A percentile compares a stretch with the other conserved stretches of the same genome.
These are phyloP conservation scores for Percopsis transmontana DNA, from an alignment of 2,113 vertebrate species.

Conservation along the genomic window DNA sequence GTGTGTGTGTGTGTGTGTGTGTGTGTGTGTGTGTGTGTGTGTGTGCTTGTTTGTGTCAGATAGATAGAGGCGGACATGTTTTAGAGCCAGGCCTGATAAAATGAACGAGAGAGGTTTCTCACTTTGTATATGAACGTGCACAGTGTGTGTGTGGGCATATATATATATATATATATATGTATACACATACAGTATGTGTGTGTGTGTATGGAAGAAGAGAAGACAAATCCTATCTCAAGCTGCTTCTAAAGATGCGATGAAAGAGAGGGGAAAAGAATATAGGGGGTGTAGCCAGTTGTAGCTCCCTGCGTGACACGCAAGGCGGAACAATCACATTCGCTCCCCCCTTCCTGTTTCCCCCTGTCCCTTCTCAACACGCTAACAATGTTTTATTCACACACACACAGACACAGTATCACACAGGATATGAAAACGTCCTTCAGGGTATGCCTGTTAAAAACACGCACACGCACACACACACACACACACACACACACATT, in stretches of 20 bases:
- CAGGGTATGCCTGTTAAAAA: conserved; percentile 3
- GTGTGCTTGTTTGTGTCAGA: conserved; percentile 51
- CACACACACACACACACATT: conserved; percentile 2
- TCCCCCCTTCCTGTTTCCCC: conserved; percentile 30
- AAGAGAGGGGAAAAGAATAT: conserved; percentile 64
- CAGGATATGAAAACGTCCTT: conserved; percentile 31
- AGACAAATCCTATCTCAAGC: conserved; percentile 73
- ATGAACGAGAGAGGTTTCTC: conserved; percentile 39
- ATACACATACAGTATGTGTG: background rate
- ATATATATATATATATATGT: background rate
- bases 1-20: conserved; percentile 14
- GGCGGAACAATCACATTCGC: conserved; percentile 74
- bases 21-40: background rate
- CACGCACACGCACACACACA: background rate
- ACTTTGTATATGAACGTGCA: conserved; percentile 3
- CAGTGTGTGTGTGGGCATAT: conserved; percentile 11
- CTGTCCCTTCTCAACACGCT: conserved; percentile 26
- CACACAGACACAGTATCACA: conserved; percentile 20
- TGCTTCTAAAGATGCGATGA: conserved; percentile 71
- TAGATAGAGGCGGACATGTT: conserved; percentile 51
- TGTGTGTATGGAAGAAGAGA: conserved; percentile 23
- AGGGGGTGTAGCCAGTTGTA: conserved; percentile 55
- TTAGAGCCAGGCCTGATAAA: conserved; percentile 38
- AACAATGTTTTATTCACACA: conserved; percentile 46
- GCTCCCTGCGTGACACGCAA: conserved; percentile 63